Evolutionary conservation across 2,888 invertebrate genomes (phyloP).

Genomic region (Latrodectus hesperus): DNA sequence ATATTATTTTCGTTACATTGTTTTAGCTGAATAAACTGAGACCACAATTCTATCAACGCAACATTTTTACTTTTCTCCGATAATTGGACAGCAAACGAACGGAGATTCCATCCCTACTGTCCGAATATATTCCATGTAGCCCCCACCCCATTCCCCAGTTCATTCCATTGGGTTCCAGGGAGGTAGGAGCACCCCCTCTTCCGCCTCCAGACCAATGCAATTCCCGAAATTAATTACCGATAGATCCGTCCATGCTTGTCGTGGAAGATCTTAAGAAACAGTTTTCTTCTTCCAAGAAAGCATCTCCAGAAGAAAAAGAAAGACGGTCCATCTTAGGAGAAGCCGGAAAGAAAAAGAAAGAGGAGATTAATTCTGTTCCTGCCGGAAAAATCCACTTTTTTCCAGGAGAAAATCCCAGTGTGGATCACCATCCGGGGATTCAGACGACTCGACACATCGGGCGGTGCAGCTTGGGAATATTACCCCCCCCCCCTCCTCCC

Average conservation of each 20-base stretch:
- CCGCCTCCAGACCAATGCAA: slow-evolving; percentile 32
- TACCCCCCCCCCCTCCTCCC: too few species aligned
- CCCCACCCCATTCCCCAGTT: too few species aligned
- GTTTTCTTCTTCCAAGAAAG: slow-evolving; percentile 27
- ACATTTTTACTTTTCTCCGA: too few species aligned
- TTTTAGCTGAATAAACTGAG: too few species aligned
- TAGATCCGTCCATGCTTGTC: slow-evolving; percentile 28
- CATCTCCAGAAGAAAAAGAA: slow-evolving; percentile 12
- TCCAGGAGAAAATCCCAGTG: slow-evolving; percentile 31
- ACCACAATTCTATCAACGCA: too few species aligned
- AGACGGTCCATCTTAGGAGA: not conserved
- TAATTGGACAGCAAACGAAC: too few species aligned
- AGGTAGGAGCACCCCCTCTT: not conserved
- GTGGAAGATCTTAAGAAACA: slow-evolving; percentile 2
- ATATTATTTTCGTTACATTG: too few species aligned
- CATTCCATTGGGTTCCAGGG: too few species aligned
- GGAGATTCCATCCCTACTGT: too few species aligned
- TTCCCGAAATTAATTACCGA: slow-evolving; percentile 55
- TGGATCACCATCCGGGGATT: slow-evolving; percentile 46
- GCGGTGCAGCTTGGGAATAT: too few species aligned
- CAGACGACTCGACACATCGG: slow-evolving; percentile 33
- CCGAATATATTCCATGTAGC: too few species aligned
- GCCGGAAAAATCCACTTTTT: slow-evolving; percentile 31
- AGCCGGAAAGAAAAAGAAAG: not conserved
- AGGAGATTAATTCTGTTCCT: slow-evolving; percentile 43